A percentile compares a stretch with the other conserved stretches of the same genome.
Evolutionary conservation across 2,113 vertebrate genomes (phyloP).

Genomic region (Erythrolamprus reginae): DNA sequence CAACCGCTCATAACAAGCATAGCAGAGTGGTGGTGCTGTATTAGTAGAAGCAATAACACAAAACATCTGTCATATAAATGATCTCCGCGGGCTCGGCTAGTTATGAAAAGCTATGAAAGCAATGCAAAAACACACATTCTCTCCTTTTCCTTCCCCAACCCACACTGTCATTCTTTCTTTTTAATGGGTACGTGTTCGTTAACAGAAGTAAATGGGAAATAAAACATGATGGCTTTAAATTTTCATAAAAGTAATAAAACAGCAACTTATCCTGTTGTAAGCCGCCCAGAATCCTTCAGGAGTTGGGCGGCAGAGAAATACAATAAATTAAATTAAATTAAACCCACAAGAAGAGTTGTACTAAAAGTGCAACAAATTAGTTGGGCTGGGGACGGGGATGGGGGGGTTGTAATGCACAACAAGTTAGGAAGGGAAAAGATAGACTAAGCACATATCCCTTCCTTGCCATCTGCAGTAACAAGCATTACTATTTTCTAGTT

Average conservation of each 20-base stretch:
- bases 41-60: neutral
- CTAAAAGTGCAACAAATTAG: slow-evolving; percentile 32
- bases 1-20: neutral
- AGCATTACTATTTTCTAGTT: slow-evolving; percentile 53
- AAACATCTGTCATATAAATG: neutral
- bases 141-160: neutral
- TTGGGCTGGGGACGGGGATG: too few species aligned
- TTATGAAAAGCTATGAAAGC: neutral
- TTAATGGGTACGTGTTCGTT: slow-evolving; percentile 29
- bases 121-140: neutral
- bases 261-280: too few species aligned
- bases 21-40: neutral
- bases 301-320: too few species aligned
- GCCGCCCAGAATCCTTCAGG: too few species aligned
- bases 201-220: slow-evolving; percentile 48
- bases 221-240: slow-evolving; percentile 49
- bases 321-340: too few species aligned
- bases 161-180: neutral
- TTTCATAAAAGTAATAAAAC: slow-evolving; percentile 17
- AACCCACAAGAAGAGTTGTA: slow-evolving; percentile 33
- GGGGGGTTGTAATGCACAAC: neutral
- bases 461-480: slow-evolving; percentile 50
- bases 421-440: too few species aligned
- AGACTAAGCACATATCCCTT: neutral
- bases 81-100: neutral